Evolutionary conservation across 1,140 invertebrate species (phyloP), one percentile per base, ranked within the genome.

Genomic region (Antheraea mylitta): DNA sequence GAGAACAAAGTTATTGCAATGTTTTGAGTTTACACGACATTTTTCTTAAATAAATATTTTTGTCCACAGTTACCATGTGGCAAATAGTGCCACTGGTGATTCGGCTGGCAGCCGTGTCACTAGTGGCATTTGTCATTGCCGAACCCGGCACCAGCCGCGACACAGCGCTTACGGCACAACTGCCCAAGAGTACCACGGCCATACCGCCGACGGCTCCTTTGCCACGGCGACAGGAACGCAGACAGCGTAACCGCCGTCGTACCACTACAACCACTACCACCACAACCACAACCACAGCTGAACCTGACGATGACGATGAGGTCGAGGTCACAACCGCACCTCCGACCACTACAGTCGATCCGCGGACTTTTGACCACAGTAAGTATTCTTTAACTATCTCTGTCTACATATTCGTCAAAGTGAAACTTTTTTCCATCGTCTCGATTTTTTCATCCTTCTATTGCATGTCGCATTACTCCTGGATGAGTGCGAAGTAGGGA

Each of bases 71-170:
- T 72, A 84, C 61, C 42, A 89, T 89, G 87, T 76, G 80, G 83
- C 74, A 78, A 38, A 30, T 78, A 71, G 77, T 84, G 89, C 86
- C 89, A 88, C 84, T 90, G 73, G 87, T 90, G 85, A 82, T 87
- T 45, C 78, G 87, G 79, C 80, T 91, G 37, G 38, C 76, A 9
- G 81, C 80, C 80, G 76, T 87, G 63, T 91, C 85, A 82, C 87
- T 91, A 79, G 87, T 91, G 87, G 87, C 87, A 80, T 69, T 89
- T 61, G 87, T 74, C 66, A 61, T 86, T 18, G 87, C 84, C 67
- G 85, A 89, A 11, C 71, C 79, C 6, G 81, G 77, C 38, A 64
- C 69, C n/a, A 75, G 73, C 71, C 69, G 72, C 58, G 72, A 63
- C 69, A 75, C 76, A n/a, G 67, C 73, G 13, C 68, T 60, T 18